These are phyloP conservation scores for Glossophaga mutica DNA, from an alignment of 2,797 vertebrate genomes.

Conservation along the genomic window DNA sequence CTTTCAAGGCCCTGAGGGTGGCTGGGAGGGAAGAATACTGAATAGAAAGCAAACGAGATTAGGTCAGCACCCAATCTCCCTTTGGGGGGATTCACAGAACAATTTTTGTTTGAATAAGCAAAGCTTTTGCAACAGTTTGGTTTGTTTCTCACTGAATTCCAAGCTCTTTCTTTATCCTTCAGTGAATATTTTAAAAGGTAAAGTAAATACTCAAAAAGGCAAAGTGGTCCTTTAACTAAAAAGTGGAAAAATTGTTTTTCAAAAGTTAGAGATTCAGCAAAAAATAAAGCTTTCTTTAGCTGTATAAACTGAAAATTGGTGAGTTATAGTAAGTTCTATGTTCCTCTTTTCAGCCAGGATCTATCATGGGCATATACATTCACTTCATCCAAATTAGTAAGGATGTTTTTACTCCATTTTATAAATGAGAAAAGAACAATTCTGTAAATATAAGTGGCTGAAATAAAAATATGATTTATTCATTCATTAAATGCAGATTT, in stretches of 20 bases:
- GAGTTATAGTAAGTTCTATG: not conserved
- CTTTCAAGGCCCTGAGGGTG: not conserved
- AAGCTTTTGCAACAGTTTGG: slow-evolving; percentile 13
- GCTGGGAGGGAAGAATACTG: not conserved
- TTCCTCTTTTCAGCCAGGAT: not conserved
- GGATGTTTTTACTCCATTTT: not conserved
- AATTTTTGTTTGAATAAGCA: slow-evolving; percentile 48
- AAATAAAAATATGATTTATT: not conserved
- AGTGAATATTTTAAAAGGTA: slow-evolving; percentile 17
- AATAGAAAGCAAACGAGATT: slow-evolving; percentile 27
- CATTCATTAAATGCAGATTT: not conserved
- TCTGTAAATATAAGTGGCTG: not conserved
- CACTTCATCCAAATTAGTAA: not conserved
- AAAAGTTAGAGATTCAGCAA: not conserved
- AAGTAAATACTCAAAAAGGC: not conserved
- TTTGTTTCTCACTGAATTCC: slow-evolving; percentile 2
- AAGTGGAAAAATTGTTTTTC: not conserved
- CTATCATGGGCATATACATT: not conserved
- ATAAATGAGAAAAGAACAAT: not conserved
- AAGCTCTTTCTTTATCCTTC: not conserved
- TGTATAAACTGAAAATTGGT: not conserved
- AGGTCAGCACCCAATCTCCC: not conserved
- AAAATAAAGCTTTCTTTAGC: not conserved
- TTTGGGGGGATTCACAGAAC: not conserved
- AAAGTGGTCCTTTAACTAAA: not conserved